Base-by-base conservation (phyloP, 2,113 vertebrate species). In the Pygoscelis antarcticus region DNA sequence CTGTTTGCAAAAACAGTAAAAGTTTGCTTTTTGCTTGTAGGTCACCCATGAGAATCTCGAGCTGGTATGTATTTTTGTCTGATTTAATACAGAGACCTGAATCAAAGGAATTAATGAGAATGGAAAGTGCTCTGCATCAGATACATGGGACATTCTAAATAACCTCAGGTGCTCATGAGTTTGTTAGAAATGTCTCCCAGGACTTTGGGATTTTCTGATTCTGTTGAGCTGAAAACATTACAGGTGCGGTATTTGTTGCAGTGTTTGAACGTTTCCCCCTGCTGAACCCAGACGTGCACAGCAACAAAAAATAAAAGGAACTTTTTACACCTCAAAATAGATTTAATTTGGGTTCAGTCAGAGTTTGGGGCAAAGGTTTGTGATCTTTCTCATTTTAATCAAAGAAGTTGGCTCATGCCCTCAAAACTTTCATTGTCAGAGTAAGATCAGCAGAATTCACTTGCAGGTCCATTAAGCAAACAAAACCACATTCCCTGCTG, bases 401-500 rank as follows among this genome's bases (percentile, higher is more conserved):
- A 95, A 94, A 89, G 87, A 70, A 94, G n/a, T 40, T 96, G 89
- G 54, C 93, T 91, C 47, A 21, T 77, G 60, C 75, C 91, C 58
- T 94, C 93, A 94, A 92, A 95, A 96, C 60, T 93, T 91, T 47
- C 78, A 86, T 80, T 96, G 95, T 96, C 87, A 90, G 90, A 77
- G 74, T 79, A 87, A 46, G 87, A 93, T 89, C 91, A 96, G 95
- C 95, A 96, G 91, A 95, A 96, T 95, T 97, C 77, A 61, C 84
- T 94, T 95, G 91, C 89, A 91, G 93, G 82, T 95, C 87, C 68
- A 77, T 94, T 96, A 95, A 88, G 71, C 74, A 97, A 97, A 96
- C 94, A 95, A 87, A 96, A 83, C 87, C 87, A 77, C 60, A 62
- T 93, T 93, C 92, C 90, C 82, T 92, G 87, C 92, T 92, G 95